Base-by-base conservation (phyloP, 2,888 invertebrate genomes). In the Zeuzera pyrina region DNA sequence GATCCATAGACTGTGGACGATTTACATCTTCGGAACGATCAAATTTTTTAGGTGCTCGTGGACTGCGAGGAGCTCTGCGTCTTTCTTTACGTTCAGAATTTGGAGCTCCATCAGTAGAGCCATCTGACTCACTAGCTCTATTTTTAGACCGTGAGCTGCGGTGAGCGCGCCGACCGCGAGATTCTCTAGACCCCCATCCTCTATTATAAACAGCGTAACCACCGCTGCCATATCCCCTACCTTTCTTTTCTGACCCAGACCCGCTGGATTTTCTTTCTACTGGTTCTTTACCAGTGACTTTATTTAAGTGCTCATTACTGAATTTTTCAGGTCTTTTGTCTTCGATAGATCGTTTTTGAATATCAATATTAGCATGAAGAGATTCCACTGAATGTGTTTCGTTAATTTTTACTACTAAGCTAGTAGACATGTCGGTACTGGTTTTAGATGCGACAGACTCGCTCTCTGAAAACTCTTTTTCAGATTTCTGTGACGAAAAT, bases 41-140 rank as follows among this genome's bases (percentile, higher is more conserved):
- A 2, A 86, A 84, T 53, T 89, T 88, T 34, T 89, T 88, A 50
- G 70, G 86, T 50, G 78, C 88, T 42, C 79, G 85, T 34, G 84
- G 87, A 44, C 68, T 77, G 30, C 68, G 81, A 39, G 64, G 87
- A 47, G 63, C 87, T 63, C 73, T 86, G 60, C 83, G 87, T 66
- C 58, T 74, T 66, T 65, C 86, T 73, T 62, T 88, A 67, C 51
- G 86, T 62, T 48, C 88, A 4, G 52, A 37, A 29, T 83, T 85
- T 13, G 84, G 87, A 13, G 87, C 78, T 42, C 91, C 91, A 39
- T 92, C 93, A 2, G 89, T 89, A 12, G 92, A 91, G 21, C 88
- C 88, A 49, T 92, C 92, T 0, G 91, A 91, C 56, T 92, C 93
- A 8, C 91, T 90, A 10, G 79, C 81, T 47, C 81, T 62, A 39